A percentile compares a stretch with the other conserved stretches of the same genome.
phyloP scores from a whole-genome alignment of 2,113 vertebrate genomes.

The Colaptes auratus region DNA sequence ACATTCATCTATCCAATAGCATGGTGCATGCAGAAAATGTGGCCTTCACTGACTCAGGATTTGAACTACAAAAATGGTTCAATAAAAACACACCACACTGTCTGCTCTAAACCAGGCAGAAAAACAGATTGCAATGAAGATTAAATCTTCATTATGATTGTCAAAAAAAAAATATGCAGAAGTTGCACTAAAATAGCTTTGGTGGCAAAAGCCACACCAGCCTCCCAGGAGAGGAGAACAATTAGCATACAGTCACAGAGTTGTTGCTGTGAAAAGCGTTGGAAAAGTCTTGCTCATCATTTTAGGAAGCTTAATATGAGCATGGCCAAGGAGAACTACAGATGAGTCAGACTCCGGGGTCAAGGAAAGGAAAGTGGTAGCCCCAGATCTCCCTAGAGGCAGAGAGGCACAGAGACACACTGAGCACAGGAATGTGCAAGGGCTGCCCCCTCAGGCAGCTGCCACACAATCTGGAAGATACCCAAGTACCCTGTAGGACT shows the following conservation, averaged over 20 bases:
- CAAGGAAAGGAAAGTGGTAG: background rate
- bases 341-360: background rate
- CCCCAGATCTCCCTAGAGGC: background rate
- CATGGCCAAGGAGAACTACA: conserved; percentile 33
- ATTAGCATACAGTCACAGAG: conserved; percentile 38
- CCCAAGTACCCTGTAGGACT: background rate
- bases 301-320: conserved; percentile 16
- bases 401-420: accelerated
- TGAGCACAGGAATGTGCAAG: background rate
- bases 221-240: conserved; percentile 38
- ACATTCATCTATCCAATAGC: background rate
- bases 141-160: conserved; percentile 45
- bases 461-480: background rate
- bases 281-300: background rate
- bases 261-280: conserved; percentile 5
- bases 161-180: conserved; percentile 60
- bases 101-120: conserved; percentile 32
- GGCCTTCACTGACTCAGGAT: conserved; percentile 1
- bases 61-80: conserved; percentile 15
- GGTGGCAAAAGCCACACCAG: conserved; percentile 57
- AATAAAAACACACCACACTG: background rate
- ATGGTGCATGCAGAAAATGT: background rate
- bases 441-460: background rate
- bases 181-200: conserved; percentile 54
- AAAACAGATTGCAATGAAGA: conserved; percentile 34